Conservation (phyloP, 2,797 vertebrate genomes). For the Chelon labrosus region DNA sequence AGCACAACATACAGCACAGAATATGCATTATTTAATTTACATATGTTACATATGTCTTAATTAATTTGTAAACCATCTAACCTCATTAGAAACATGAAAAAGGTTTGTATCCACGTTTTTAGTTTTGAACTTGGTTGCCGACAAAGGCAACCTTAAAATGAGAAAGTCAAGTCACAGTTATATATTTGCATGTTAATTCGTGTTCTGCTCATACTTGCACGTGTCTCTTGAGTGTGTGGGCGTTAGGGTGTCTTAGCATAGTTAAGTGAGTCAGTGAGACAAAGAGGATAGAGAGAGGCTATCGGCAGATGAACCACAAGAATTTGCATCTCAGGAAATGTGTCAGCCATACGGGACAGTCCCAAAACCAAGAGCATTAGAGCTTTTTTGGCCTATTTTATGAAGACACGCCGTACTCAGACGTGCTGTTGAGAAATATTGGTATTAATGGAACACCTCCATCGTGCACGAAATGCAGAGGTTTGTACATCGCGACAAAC, state of each 20-base stretch:
- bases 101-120: no score
- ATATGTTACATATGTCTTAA: no score
- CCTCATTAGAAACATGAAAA: no score
- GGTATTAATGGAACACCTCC: constrained; percentile 1
- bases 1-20: not conserved
- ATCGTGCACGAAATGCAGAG: not conserved
- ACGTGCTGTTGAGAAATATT: constrained; percentile 11
- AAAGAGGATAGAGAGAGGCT: constrained; percentile 38
- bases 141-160: not conserved
- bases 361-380: constrained; percentile 51
- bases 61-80: not conserved
- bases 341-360: constrained; percentile 78
- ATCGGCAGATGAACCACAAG: constrained; percentile 51
- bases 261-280: constrained; percentile 20
- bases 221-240: no score
- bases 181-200: not conserved
- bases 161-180: not conserved
- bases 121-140: not conserved
- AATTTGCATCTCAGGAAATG: constrained; percentile 90
- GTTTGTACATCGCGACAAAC: not conserved
- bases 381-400: constrained; percentile 42
- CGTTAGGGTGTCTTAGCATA: not conserved
- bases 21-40: not conserved
- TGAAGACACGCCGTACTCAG: not conserved
- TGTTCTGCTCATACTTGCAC: not conserved